Evolutionary conservation across 2,797 vertebrate species (phyloP).

Genomic region (Intellagama lesueurii): DNA sequence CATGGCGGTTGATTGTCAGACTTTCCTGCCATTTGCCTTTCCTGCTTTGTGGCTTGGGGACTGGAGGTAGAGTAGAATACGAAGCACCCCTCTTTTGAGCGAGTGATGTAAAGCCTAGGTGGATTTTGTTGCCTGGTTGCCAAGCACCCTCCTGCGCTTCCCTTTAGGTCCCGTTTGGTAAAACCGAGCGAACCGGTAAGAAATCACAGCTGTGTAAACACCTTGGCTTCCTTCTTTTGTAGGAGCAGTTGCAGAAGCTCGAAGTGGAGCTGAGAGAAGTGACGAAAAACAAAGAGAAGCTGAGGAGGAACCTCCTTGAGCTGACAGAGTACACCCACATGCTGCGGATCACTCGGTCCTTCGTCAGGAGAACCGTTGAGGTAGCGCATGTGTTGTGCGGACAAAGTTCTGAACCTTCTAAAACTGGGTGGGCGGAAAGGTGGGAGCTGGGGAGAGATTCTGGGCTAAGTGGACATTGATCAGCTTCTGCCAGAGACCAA

Average conservation of each 20-base stretch:
- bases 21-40: not conserved
- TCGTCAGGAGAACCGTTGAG: constrained; percentile 88
- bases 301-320: constrained; percentile 92
- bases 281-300: constrained; percentile 93
- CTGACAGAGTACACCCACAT: constrained; percentile 93
- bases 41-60: not conserved
- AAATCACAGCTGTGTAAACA: no score
- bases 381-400: constrained; percentile 71
- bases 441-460: not conserved
- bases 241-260: constrained; percentile 96
- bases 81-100: not conserved
- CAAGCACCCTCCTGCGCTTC: no score
- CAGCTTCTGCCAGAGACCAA: no score
- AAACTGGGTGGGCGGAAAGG: no score
- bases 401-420: not conserved
- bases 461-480: not conserved
- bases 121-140: not conserved
- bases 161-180: not conserved
- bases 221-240: not conserved
- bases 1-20: no score
- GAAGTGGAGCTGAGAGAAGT: constrained; percentile 95
- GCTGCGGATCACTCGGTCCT: constrained; percentile 88
- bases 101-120: not conserved
- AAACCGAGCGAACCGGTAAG: no score
- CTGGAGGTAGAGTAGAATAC: not conserved